Conservation (phyloP, 2,888 invertebrate genomes). For the Drosophila pegasa region DNA sequence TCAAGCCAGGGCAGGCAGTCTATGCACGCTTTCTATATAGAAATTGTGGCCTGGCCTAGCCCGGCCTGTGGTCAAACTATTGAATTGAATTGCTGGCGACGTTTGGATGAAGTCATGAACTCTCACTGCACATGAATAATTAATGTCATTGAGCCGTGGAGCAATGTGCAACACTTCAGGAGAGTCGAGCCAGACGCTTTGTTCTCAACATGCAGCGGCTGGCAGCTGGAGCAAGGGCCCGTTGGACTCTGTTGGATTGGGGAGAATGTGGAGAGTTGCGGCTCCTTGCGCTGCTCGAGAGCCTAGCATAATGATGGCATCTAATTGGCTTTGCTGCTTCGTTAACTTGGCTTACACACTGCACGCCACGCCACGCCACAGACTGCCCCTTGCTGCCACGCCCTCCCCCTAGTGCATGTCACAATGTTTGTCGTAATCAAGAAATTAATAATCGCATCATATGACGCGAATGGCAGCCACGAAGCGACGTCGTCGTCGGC, state of each 20-base stretch:
- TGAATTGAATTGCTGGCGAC: slow-evolving; percentile 14
- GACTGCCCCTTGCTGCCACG: background rate
- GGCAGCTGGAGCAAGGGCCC: background rate
- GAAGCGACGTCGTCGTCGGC: slow-evolving; percentile 18
- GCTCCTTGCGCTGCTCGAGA: slow-evolving; percentile 33
- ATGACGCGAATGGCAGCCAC: slow-evolving; percentile 46
- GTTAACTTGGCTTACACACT: slow-evolving; percentile 68
- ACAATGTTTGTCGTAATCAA: slow-evolving; percentile 61
- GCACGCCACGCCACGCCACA: slow-evolving; percentile 54
- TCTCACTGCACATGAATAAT: slow-evolving; percentile 26
- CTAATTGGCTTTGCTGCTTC: slow-evolving; percentile 79
- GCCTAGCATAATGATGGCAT: slow-evolving; percentile 70
- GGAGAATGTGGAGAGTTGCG: slow-evolving; percentile 14
- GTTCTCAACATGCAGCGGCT: slow-evolving; percentile 11
- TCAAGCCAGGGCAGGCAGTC: slow-evolving; percentile 5
- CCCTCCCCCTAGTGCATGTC: no score
- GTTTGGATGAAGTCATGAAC: slow-evolving; percentile 8
- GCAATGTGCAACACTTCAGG: slow-evolving; percentile 55
- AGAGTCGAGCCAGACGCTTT: slow-evolving; percentile 34
- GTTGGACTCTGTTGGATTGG: slow-evolving; percentile 55
- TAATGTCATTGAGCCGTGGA: slow-evolving; percentile 50
- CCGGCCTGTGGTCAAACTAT: slow-evolving; percentile 28
- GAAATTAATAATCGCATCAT: slow-evolving; percentile 77
- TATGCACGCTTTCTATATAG: slow-evolving; percentile 1
- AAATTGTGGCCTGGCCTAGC: no score